Percentiles rank a stretch among this genome's conserved stretches.
These are phyloP conservation scores for Gymnoscelis rufifasciata DNA, from an alignment of 2,888 invertebrate genomes.

Conservation along the genomic window DNA sequence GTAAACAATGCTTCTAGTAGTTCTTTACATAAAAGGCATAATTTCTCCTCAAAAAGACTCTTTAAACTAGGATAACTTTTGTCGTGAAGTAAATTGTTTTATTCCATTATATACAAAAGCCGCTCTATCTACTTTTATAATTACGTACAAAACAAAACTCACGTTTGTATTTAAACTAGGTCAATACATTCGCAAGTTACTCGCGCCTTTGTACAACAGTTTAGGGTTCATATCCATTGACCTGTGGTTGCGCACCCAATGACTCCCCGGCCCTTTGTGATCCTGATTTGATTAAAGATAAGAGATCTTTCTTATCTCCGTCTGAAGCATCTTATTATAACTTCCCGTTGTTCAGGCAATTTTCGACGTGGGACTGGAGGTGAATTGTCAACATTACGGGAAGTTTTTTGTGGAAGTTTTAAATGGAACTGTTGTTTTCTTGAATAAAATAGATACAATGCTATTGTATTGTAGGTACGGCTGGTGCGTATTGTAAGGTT, in stretches of 20 bases:
- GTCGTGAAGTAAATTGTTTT: no score
- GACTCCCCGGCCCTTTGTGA: conserved; percentile 27
- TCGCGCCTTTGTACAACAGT: conserved; percentile 21
- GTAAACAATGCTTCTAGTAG: no score
- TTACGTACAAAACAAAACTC: no score
- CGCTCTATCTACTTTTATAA: no score
- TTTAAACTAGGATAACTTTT: no score
- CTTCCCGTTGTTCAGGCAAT: conserved; percentile 21
- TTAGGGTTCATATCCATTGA: conserved; percentile 36
- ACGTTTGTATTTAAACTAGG: conserved; percentile 4
- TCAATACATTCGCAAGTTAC: conserved; percentile 7
- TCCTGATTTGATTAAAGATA: conserved; percentile 24
- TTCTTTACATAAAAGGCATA: no score
- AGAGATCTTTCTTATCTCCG: conserved; percentile 21
- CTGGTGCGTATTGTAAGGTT: no score
- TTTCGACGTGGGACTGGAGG: conserved; percentile 15
- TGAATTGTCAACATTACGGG: conserved; percentile 18
- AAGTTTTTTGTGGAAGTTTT: conserved; percentile 10
- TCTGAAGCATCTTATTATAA: conserved; percentile 20
- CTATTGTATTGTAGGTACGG: no score
- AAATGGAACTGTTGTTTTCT: conserved; percentile 1
- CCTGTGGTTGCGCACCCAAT: conserved; percentile 30
- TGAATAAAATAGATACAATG: neutral
- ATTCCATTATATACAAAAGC: no score
- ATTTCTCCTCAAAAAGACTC: no score